Evolutionary conservation across 2,888 invertebrate genomes (phyloP).

Genomic region (Drosophila mercatorum): DNA sequence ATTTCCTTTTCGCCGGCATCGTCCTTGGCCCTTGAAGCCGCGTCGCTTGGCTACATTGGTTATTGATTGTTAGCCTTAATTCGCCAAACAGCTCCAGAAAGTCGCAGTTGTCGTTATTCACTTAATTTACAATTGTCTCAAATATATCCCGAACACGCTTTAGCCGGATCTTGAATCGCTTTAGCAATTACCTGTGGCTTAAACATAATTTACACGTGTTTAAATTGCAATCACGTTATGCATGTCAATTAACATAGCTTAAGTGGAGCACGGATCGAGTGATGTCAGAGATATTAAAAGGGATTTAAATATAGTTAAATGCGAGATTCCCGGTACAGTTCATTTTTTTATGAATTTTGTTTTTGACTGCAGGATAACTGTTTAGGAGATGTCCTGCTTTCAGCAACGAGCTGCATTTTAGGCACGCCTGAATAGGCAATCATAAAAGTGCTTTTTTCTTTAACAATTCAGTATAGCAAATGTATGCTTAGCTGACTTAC

Average conservation of each 20-base stretch:
- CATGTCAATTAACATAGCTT: conserved; percentile 20
- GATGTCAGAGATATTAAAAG: background rate
- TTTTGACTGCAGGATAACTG: too few relatives aligned
- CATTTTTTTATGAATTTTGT: too few relatives aligned
- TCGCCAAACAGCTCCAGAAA: conserved; percentile 38
- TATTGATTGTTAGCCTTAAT: conserved; percentile 60
- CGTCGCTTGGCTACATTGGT: conserved; percentile 28
- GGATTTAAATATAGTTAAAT: background rate
- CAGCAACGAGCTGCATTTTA: too few relatives aligned
- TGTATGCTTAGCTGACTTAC: background rate
- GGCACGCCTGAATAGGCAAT: background rate
- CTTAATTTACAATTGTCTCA: conserved; percentile 57
- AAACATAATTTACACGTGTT: background rate
- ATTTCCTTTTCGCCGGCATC: conserved; percentile 51
- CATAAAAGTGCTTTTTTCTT: background rate
- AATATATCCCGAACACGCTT: conserved; percentile 8
- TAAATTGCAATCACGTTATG: conserved; percentile 13
- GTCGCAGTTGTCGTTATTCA: conserved; percentile 22
- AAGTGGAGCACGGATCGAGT: background rate
- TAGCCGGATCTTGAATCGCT: background rate
- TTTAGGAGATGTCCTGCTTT: too few relatives aligned
- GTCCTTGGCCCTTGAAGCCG: conserved; percentile 29
- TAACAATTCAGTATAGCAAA: background rate
- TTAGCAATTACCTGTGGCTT: background rate
- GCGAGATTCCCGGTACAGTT: background rate